Conservation (phyloP, 2,888 invertebrate species). For the Dorcus hopei region DNA sequence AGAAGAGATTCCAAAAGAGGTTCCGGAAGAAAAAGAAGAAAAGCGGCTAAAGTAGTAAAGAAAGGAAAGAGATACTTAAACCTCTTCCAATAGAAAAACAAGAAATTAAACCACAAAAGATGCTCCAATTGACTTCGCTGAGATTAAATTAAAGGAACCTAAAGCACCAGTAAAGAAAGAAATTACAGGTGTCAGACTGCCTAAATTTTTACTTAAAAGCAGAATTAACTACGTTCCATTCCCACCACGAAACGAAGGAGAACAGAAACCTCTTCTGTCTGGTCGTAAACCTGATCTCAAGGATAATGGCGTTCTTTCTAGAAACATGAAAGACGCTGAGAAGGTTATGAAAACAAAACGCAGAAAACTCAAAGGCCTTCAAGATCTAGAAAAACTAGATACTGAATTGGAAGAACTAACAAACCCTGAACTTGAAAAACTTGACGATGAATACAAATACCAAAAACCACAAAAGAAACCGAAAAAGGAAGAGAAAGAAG, state of each 20-base stretch:
- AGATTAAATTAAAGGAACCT: conserved; percentile 64
- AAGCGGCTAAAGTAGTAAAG: conserved; percentile 8
- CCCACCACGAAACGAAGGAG: conserved; percentile 41
- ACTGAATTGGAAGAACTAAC: conserved; percentile 48
- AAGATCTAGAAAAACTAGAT: conserved; percentile 51
- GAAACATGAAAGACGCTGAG: conserved; percentile 52
- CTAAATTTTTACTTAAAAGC: conserved; percentile 69
- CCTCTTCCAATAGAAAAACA: conserved; percentile 48
- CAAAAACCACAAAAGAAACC: conserved; percentile 50
- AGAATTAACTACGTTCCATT: conserved; percentile 58
- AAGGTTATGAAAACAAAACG: conserved; percentile 42
- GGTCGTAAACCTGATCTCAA: conserved; percentile 38
- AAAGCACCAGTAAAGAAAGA: conserved; percentile 46
- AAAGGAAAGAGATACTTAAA: conserved; percentile 27
- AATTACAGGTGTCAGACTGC: conserved; percentile 46
- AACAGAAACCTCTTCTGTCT: conserved; percentile 39
- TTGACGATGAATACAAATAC: conserved; percentile 38
- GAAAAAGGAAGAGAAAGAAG: conserved; percentile 45
- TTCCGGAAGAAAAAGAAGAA: conserved; percentile 24
- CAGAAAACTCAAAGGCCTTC: conserved; percentile 40
- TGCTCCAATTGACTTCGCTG: conserved; percentile 55
- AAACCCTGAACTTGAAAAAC: conserved; percentile 37
- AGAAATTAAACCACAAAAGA: conserved; percentile 43
- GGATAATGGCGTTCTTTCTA: conserved; percentile 50
- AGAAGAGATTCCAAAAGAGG: conserved; percentile 1